These are phyloP conservation scores for Ctenomys sociabilis DNA, from an alignment of 2,113 vertebrate genomes.

Conservation along the genomic window DNA sequence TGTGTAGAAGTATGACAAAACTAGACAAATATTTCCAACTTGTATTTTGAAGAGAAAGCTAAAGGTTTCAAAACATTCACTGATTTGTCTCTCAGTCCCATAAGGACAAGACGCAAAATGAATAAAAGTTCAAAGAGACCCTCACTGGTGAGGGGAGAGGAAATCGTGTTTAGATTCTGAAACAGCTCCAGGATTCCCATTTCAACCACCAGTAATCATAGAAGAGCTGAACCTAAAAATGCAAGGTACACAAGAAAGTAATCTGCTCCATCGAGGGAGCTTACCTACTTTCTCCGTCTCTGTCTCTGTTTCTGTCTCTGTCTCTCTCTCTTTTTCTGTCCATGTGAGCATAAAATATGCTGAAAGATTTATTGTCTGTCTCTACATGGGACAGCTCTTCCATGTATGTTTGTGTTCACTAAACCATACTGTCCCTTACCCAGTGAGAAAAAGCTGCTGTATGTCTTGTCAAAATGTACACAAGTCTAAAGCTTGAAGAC, in stretches of 20 bases:
- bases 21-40: neutral
- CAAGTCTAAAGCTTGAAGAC: neutral
- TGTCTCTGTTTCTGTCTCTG: neutral
- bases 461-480: neutral
- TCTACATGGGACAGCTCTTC: neutral
- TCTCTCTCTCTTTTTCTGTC: neutral
- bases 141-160: neutral
- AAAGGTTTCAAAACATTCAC: neutral
- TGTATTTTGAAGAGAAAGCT: neutral
- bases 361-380: neutral
- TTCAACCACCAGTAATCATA: neutral
- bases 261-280: neutral
- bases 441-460: neutral
- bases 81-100: neutral
- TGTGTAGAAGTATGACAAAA: neutral
- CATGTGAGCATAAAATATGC: neutral
- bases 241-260: neutral
- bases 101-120: neutral
- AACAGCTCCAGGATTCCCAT: neutral
- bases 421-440: neutral
- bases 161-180: neutral
- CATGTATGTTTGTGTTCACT: neutral
- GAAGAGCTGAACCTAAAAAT: neutral
- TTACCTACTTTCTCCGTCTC: neutral
- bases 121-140: neutral